phyloP scores from a whole-genome alignment of 2,888 invertebrate genomes.

The Pandemis corylana region DNA sequence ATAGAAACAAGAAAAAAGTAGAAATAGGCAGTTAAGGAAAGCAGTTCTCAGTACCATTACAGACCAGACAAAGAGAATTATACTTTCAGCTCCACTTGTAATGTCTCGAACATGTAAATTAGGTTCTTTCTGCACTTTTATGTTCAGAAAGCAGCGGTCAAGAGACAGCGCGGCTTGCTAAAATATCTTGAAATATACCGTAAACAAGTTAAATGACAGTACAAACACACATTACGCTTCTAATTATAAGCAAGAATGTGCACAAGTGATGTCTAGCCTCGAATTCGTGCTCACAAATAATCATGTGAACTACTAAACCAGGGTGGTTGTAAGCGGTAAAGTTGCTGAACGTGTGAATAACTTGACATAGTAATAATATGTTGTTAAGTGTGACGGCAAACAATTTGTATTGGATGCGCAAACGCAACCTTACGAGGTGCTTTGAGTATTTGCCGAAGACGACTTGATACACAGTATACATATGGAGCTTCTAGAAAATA shows the following conservation, averaged over 20 bases:
- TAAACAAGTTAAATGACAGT: conserved; percentile 27
- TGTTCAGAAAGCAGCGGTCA: conserved; percentile 32
- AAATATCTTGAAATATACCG: conserved; percentile 37
- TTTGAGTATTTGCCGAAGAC: conserved; percentile 22
- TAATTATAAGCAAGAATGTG: conserved; percentile 34
- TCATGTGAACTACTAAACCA: conserved; percentile 36
- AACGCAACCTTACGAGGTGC: conserved; percentile 45
- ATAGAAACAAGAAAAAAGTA: conserved; percentile 11
- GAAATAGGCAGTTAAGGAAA: conserved; percentile 28
- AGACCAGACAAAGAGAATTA: conserved; percentile 18
- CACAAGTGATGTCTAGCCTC: conserved; percentile 8
- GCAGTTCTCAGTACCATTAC: conserved; percentile 30
- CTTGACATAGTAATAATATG: conserved; percentile 52
- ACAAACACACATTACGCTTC: conserved; percentile 20
- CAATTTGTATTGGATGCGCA: conserved; percentile 49
- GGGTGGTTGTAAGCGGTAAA: conserved; percentile 33
- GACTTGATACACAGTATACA: conserved; percentile 5
- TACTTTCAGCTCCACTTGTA: conserved; percentile 40
- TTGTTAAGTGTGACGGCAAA: conserved; percentile 53
- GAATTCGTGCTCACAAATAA: conserved; percentile 26
- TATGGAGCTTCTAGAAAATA: conserved; percentile 22
- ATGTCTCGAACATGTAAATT: conserved; percentile 42
- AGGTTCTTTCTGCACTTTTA: conserved; percentile 27
- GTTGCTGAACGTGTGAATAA: conserved; percentile 46
- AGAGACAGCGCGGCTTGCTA: conserved; percentile 19